Percentiles rank a stretch among this genome's conserved stretches.
Evolutionary conservation across 2,888 invertebrate genomes (phyloP).

Genomic region (Thysanoteuthis rhombus): DNA sequence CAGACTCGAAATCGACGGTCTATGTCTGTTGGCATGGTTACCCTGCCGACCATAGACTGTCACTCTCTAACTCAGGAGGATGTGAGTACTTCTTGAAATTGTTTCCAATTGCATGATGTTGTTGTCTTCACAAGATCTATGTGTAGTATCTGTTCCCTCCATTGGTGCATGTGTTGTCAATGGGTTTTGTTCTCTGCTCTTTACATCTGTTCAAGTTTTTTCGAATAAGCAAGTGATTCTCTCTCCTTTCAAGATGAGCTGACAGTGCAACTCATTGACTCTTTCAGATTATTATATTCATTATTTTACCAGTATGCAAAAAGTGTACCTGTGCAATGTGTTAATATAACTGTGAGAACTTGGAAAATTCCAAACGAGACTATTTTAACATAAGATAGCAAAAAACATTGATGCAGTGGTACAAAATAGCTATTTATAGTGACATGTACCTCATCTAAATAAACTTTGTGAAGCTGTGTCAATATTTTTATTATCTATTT

Average conservation of each 20-base stretch:
- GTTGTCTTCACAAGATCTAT: neutral
- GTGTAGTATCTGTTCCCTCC: conserved; percentile 24
- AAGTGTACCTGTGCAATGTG: too few relatives aligned
- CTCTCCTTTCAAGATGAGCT: neutral
- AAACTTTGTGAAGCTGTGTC: too few relatives aligned
- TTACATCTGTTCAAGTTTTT: neutral
- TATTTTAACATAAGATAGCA: too few relatives aligned
- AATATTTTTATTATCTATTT: too few relatives aligned
- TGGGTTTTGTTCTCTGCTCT: neutral
- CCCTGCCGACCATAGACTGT: conserved; percentile 38
- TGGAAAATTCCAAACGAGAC: too few relatives aligned
- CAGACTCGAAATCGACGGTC: conserved; percentile 33
- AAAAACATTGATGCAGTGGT: too few relatives aligned
- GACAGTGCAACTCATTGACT: neutral
- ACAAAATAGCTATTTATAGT: too few relatives aligned
- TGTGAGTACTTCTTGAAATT: conserved; percentile 37
- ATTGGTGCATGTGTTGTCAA: neutral
- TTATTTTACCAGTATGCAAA: too few relatives aligned
- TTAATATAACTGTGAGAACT: too few relatives aligned
- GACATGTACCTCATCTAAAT: too few relatives aligned
- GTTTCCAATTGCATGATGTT: neutral
- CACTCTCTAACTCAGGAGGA: conserved; percentile 37
- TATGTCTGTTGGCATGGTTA: conserved; percentile 39
- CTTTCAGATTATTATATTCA: neutral
- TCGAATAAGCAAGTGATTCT: neutral